Conservation (phyloP, 2,113 vertebrate species). For the Aegithalos caudatus region DNA sequence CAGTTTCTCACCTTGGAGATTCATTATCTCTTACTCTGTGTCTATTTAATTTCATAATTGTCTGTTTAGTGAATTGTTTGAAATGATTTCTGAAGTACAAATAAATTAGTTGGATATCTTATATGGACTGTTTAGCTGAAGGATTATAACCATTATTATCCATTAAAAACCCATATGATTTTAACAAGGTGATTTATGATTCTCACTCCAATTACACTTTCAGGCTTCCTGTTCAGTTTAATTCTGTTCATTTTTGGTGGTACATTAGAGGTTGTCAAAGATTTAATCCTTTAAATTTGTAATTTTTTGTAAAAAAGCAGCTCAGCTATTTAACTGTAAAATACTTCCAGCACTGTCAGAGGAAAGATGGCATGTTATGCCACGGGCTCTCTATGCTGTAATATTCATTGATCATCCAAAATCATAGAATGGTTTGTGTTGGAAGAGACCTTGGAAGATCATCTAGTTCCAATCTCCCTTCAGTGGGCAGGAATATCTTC, state of each 20-base stretch:
- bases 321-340: background rate
- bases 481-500: background rate
- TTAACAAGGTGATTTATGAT: background rate
- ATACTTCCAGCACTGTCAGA: background rate
- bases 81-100: background rate
- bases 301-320: background rate
- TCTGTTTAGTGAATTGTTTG: background rate
- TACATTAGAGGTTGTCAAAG: background rate
- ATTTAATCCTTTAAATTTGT: background rate
- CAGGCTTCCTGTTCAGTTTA: background rate
- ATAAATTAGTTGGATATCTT: background rate
- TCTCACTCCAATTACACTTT: background rate
- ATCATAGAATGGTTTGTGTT: background rate
- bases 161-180: background rate
- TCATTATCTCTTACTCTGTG: background rate
- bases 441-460: background rate
- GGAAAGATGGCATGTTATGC: background rate
- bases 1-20: background rate
- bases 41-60: background rate
- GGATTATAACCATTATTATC: background rate
- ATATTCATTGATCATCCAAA: background rate
- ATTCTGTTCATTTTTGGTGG: background rate
- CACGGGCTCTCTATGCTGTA: background rate
- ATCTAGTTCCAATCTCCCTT: background rate
- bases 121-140: background rate